These are phyloP conservation scores for Corythaixoides concolor DNA, from an alignment of 2,113 vertebrate genomes.

Conservation along the genomic window DNA sequence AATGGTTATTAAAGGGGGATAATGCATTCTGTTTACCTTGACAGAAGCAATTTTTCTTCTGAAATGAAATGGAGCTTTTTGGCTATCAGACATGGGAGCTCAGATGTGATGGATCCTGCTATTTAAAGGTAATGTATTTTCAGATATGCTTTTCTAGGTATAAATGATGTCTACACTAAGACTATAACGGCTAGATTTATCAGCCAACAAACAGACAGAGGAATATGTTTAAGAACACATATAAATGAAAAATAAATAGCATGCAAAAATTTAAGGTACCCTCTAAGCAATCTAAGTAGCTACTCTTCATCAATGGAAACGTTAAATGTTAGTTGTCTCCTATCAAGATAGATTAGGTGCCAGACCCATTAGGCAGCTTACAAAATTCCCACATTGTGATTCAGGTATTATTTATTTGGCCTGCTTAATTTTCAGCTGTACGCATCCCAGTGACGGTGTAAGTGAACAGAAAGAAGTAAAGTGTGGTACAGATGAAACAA, in stretches of 20 bases:
- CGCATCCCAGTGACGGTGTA: background rate
- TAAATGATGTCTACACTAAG: slow-evolving; percentile 72
- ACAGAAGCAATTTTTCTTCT: slow-evolving; percentile 78
- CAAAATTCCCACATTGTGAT: slow-evolving; percentile 16
- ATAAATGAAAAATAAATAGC: slow-evolving; percentile 70
- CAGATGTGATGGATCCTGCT: slow-evolving; percentile 75
- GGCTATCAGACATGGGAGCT: slow-evolving; percentile 75
- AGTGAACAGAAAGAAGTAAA: background rate
- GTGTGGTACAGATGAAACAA: background rate
- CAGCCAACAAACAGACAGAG: slow-evolving; percentile 52
- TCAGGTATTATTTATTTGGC: slow-evolving; percentile 13
- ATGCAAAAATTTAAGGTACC: slow-evolving; percentile 44
- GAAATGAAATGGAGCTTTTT: slow-evolving; percentile 77
- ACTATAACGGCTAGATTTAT: slow-evolving; percentile 57
- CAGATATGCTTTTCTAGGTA: slow-evolving; percentile 71
- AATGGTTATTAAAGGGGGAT: slow-evolving; percentile 82
- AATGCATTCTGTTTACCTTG: slow-evolving; percentile 83
- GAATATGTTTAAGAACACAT: slow-evolving; percentile 61
- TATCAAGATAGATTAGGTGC: slow-evolving; percentile 21
- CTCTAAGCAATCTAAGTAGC: slow-evolving; percentile 54
- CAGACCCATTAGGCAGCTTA: slow-evolving; percentile 29
- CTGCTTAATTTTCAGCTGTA: slow-evolving; percentile 46
- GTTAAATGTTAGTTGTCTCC: slow-evolving; percentile 27
- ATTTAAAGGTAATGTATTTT: slow-evolving; percentile 77
- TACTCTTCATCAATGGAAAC: slow-evolving; percentile 28